Evolutionary conservation across 2,797 vertebrate species (phyloP).

Genomic region (Sylvilagus floridanus): DNA sequence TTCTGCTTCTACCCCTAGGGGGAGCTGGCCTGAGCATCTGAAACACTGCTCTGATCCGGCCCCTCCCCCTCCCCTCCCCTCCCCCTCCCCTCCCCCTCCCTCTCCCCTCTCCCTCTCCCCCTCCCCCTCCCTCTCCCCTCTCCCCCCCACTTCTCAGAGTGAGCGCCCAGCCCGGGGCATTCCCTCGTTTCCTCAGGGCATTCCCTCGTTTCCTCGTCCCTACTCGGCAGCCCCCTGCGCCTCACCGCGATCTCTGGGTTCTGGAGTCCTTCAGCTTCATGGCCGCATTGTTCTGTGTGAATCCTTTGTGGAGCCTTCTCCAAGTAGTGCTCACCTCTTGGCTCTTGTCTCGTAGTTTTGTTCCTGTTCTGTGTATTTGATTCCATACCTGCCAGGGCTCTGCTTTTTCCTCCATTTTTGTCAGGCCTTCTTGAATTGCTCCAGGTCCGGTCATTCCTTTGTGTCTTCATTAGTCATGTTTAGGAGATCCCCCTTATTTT

Average conservation of each 20-base stretch:
- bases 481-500: background rate
- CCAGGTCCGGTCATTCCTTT: background rate
- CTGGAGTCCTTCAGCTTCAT: background rate
- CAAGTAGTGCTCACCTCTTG: background rate
- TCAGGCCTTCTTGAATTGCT: background rate
- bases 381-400: background rate
- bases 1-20: background rate
- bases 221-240: rapidly evolving
- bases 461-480: slow-evolving; percentile 32
- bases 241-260: too few species aligned
- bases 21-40: background rate
- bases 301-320: background rate
- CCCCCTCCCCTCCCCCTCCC: too few species aligned
- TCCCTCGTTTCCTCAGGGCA: rapidly evolving
- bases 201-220: background rate
- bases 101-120: too few species aligned
- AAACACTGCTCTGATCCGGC: background rate
- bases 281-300: background rate
- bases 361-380: background rate
- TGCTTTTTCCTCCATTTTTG: background rate
- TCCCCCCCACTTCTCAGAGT: too few species aligned
- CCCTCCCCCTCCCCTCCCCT: too few species aligned
- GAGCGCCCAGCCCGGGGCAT: too few species aligned
- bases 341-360: background rate
- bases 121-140: too few species aligned